Evolutionary conservation across 2,888 invertebrate species (phyloP), one percentile per base, ranked within the genome.

Genomic region (Myathropa florea): DNA sequence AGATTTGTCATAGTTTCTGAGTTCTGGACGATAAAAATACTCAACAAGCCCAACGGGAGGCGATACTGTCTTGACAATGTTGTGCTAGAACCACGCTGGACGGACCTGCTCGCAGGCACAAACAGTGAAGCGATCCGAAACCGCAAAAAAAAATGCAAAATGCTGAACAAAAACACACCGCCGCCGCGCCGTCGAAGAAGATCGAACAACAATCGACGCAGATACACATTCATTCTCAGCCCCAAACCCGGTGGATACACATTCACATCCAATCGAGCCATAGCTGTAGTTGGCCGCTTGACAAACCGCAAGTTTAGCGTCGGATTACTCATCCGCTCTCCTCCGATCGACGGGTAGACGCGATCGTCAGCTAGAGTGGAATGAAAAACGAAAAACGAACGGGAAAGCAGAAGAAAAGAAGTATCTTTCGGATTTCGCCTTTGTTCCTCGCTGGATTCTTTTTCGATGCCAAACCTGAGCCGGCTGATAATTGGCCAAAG

Each of bases 1-100:
- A 67, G 81, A 85, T 85, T 85, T 77, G 84, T 81, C 84, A 85
- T 72, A 77, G 81, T 81, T 76, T 72, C 71, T 75, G 65, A 71
- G 67, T 63, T 80, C 72, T 68, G 39, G n/a, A 46, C 33, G 65
- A 57, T 55, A 60, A 53, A 61, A 77, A 70, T 60, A 67, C 36
- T 72, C 12, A 71, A 61, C 28, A 53, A 63, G 10, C 28, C 23
- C 55, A 61, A 46, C 73, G 46, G 46, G 46, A 18, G 46, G 18
- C 46, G n/a, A 26, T 60, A 53, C 59, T 14, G 18, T 30, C 64
- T 63, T 46, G 33, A 83, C 73, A 68, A 68, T 83, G 68, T 78
- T 78, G 68, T n/a, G 65, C 53, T 72, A 73, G 64, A 73, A 33
- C 70, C 71, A 23, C 23, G 26, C 67, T 70, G 36, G 21, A 21